Percentiles rank a stretch among this genome's conserved stretches.
These are phyloP conservation scores for Drosophila subsilvestris DNA, from an alignment of 2,888 invertebrate species.

Conservation along the genomic window DNA sequence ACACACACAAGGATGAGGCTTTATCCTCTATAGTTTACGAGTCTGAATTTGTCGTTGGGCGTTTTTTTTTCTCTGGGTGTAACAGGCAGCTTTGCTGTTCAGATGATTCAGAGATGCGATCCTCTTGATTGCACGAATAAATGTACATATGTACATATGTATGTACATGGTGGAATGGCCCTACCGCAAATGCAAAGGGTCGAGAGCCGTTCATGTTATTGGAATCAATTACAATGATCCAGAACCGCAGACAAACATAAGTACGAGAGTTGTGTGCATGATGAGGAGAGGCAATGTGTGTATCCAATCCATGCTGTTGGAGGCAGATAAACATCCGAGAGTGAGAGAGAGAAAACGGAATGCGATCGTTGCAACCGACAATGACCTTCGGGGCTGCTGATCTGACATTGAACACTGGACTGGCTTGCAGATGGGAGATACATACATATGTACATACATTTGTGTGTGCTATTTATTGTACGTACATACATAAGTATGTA, in stretches of 20 bases:
- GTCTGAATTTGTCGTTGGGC: background rate
- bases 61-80: background rate
- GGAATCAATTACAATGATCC: conserved; percentile 66
- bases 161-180: conserved; percentile 46
- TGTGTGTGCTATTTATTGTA: conserved; percentile 11
- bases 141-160: too few relatives aligned
- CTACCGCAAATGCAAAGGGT: conserved; percentile 59
- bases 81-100: background rate
- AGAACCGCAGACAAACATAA: conserved; percentile 33
- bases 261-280: background rate
- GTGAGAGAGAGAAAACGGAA: conserved; percentile 41
- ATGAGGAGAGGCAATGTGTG: conserved; percentile 7
- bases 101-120: background rate
- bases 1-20: background rate
- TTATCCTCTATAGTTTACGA: background rate
- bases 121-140: background rate
- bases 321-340: conserved; percentile 59
- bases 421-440: background rate
- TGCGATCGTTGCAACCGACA: conserved; percentile 36
- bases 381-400: conserved; percentile 67
- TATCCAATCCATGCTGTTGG: conserved; percentile 8
- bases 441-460: conserved; percentile 7
- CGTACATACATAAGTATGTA: conserved; percentile 15
- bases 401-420: conserved; percentile 69
- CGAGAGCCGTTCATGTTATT: conserved; percentile 58